Conservation (phyloP, 2,797 vertebrate genomes). For the Malacoctenus gilli region DNA sequence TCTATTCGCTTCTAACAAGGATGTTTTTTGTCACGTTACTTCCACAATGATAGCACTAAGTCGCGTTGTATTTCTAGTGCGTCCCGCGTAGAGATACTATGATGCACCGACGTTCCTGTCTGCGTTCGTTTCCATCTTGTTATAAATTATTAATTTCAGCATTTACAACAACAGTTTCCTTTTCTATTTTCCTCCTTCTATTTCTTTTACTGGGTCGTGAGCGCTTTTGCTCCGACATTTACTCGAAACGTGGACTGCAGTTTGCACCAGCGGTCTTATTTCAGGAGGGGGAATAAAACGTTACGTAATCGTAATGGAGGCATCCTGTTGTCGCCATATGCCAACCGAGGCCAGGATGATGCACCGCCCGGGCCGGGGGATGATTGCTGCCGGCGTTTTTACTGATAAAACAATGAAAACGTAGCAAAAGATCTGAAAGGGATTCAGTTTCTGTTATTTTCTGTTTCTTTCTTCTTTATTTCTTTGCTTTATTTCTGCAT, state of each 20-base stretch:
- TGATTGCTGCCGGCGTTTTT: background rate
- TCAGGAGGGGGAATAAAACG: constrained; percentile 55
- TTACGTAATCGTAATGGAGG: constrained; percentile 73
- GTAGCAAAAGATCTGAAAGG: background rate
- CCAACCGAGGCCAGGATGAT: constrained; percentile 45
- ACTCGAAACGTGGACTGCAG: background rate
- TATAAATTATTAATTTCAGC: constrained; percentile 64
- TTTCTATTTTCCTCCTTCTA: background rate
- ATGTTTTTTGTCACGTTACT: background rate
- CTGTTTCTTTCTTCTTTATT: constrained; percentile 19
- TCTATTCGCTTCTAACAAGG: background rate
- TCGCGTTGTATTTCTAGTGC: constrained; percentile 16
- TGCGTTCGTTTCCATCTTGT: constrained; percentile 70
- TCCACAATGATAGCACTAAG: background rate
- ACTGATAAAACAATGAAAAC: no score
- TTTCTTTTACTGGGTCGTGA: background rate
- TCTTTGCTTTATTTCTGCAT: constrained; percentile 22
- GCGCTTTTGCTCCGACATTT: background rate
- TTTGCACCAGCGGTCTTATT: constrained; percentile 38
- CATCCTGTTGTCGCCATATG: constrained; percentile 68
- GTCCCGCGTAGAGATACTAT: no score
- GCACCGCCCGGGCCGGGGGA: constrained; percentile 19
- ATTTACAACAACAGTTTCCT: constrained; percentile 17
- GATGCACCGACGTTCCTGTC: constrained; percentile 4
- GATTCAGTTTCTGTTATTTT: background rate